These are phyloP conservation scores for Acipenser ruthenus DNA, from an alignment of 2,797 vertebrate genomes.

Conservation along the genomic window DNA sequence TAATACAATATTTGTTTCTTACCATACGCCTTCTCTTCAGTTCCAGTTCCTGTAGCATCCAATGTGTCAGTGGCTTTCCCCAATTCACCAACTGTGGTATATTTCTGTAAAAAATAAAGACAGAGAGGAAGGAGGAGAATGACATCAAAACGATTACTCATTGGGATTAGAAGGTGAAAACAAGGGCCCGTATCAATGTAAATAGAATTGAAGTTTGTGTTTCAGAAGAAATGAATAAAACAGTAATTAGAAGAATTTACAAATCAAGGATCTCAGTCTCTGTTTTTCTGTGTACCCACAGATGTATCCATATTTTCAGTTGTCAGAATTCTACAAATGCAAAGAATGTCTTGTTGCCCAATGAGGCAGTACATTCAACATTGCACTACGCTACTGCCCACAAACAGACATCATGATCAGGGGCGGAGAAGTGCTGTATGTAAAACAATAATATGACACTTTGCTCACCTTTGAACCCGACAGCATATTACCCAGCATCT, in stretches of 20 bases:
- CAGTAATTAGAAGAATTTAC: no score
- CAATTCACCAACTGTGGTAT: conserved; percentile 71
- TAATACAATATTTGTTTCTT: conserved; percentile 21
- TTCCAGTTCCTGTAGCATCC: conserved; percentile 74
- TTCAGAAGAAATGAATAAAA: neutral
- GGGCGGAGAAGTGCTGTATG: no score
- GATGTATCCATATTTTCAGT: no score
- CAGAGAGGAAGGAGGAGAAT: neutral
- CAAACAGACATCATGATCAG: no score
- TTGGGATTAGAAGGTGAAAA: neutral
- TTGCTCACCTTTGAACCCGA: conserved; percentile 82
- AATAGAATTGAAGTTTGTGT: neutral
- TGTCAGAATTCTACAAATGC: no score
- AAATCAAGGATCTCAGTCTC: no score
- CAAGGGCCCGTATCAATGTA: neutral
- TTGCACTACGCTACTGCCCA: no score
- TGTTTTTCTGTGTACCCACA: no score
- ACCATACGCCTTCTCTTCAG: conserved; percentile 80
- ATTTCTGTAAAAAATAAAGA: conserved; percentile 60
- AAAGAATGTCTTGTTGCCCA: no score
- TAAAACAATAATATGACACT: no score
- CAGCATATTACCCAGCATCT: conserved; percentile 81
- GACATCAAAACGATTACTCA: neutral
- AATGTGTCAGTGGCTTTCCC: conserved; percentile 85
- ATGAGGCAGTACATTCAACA: no score